Evolutionary conservation across 2,113 vertebrate species (phyloP), one percentile per base, ranked within the genome.

Genomic region (Oryzias celebensis): DNA sequence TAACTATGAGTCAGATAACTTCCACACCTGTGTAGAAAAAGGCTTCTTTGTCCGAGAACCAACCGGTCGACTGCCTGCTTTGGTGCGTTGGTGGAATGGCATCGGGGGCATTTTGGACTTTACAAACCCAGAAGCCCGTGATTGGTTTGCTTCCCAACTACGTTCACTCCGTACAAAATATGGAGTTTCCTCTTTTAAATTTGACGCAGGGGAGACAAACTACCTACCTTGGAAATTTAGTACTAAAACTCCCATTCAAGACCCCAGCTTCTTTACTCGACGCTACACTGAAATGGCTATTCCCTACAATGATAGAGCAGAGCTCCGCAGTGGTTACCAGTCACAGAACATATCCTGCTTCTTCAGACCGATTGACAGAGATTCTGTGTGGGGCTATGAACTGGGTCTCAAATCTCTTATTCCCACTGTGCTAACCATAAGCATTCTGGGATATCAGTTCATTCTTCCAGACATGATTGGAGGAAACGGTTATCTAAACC

Each of bases 321-420:
- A 98, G 83, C 92, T 98, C 54, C 93, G 96, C 0, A 93, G 95
- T 7, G 96, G 96, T 58, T 98, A 97, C 81, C 94, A 94, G 68
- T 97, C 96, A 0, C 96, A 98, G 87, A 95, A 96, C 75, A 94
- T 98, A 86, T 95, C 96, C 0, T 97, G 95, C 71, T 97, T 98
- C 77, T 94, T 98, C 73, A 93, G 96, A 22, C 93, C 95, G 17
- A 94, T 94, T 31, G 95, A 98, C 85, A 93, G 96, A 0, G 96
- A 98, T 78, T 98, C 96, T 0, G 92, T 96, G 14, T 98, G 96
- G 96, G 95, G 96, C 18, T 93, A 98, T 0, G 96, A 98, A 52
- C 85, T 98, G 1, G 96, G 96, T 13, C 91, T 98, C 52, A 96
- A 95, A 78, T 98, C 96, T 10, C 87, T 98, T 44, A 98, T 98